Evolutionary conservation across 92 coral and sea anemone species (phyloP), one percentile per base, ranked within the genome.

Genomic region (Zoanthus gigantus): DNA sequence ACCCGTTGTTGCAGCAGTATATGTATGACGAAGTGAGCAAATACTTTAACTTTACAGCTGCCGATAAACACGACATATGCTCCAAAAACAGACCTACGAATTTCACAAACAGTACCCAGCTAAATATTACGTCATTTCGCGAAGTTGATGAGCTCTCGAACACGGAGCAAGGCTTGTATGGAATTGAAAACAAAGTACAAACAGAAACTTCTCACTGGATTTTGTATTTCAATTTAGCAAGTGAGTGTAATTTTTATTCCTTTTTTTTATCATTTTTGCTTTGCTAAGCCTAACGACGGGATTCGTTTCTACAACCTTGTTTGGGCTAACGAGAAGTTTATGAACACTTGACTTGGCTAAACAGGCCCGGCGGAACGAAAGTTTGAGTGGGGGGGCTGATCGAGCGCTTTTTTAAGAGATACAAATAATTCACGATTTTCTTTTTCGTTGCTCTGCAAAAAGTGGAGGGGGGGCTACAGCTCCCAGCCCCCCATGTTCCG

Each of bases 141-240:
- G 72, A 32, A 66, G 34, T 31, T 0, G 72, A 30, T 9, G 11
- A 10, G 17, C 57, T 17, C 23, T 17, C 37, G 0, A 23, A 8
- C 84, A 47, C 10, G 37, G 69, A 61, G 8, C 56, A 42, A n/a
- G 57, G 61, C 0, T 37, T 81, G 45, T 14, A 65, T 6, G 45
- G 14, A 13, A 78, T 92, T 74, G 92, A 92, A 71, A 87, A 89
- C 53, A 63, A 15, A 54, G 89, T 90, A 32, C 95, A 92, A 71
- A 88, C 95, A 12, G 84, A 85, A 52, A 90, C 95, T 29, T 81
- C 95, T 7, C 88, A 90, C 31, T 79, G 86, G 87, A 45, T 92
- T 29, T 75, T 92, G 14, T 84, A 82, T 9, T 86, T 92, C 28
- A 89, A 74, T 58, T 14, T 87, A 31, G 74, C 92, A 16, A 80